Conservation (phyloP, 2,113 vertebrate species). For the Corapipo altera region DNA sequence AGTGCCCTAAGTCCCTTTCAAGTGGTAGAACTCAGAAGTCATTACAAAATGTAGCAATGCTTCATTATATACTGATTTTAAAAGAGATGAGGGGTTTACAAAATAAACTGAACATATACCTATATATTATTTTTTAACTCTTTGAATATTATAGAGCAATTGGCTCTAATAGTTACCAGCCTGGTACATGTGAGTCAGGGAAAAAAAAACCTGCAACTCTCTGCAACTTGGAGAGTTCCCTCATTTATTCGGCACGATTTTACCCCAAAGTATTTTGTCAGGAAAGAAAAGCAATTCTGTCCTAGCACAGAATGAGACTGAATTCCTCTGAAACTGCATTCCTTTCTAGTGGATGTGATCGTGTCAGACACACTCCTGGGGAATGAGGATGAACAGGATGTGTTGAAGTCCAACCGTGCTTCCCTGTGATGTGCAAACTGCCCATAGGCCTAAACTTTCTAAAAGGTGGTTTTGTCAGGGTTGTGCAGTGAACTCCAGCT, state of each 20-base stretch:
- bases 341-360: neutral
- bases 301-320: neutral
- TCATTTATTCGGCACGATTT: neutral
- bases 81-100: neutral
- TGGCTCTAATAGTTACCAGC: neutral
- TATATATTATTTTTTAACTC: neutral
- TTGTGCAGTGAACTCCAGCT: neutral
- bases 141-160: neutral
- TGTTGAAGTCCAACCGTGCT: neutral
- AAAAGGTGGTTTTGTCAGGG: neutral
- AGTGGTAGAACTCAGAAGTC: neutral
- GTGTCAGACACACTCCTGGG: accelerated
- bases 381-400: conserved; percentile 1
- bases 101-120: neutral
- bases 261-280: neutral
- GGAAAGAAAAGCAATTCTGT: neutral
- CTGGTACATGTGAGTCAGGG: neutral
- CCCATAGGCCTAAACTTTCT: neutral
- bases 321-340: neutral
- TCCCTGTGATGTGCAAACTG: neutral
- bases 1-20: neutral
- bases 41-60: neutral
- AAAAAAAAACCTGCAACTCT: neutral
- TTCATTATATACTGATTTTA: neutral
- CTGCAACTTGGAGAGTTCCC: neutral